Base-by-base conservation (phyloP, 1,140 invertebrate species). In the Drosophila persimilis region DNA sequence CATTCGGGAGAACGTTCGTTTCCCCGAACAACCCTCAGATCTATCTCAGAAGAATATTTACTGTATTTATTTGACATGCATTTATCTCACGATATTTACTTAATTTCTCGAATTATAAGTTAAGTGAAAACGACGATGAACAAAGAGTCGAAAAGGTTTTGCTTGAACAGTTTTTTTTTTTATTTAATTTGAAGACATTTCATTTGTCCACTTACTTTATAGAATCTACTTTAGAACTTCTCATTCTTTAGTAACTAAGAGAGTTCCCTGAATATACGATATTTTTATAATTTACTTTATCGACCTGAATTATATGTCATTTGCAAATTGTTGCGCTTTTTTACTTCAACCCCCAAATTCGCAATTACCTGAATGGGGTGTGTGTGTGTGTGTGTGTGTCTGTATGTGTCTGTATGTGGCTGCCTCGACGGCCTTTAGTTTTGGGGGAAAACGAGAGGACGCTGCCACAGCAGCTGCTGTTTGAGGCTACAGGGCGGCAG, bases 241-340 rank as follows among this genome's bases (percentile, higher is more conserved):
- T 67, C 31, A 67, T 55, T 55, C 63, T 67, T 6, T 67, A 67
- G 31, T 24, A 17, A 48, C 62, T 69, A 56, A 69, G 65, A 47
- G 51, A 75, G 46, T 84, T 59, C 56, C 58, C 70, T 79, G 80
- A 84, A 83, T 78, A 83, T 62, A 72, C 26, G 31, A 15, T 43
- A 54, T 22, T 61, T 61, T 47, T 35, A 57, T 43, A 43, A 56
- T 67, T 56, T 29, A 56, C 62, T 35, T 69, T 35, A 22, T 69
- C 8, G 31, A 17, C 35, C 15, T 69, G 56, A 50, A 67, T 57
- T 69, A 31, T 31, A 43, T 55, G n/a, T 6, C 20, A 50, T 43
- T 63, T n/a, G 58, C 57, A 55, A 56, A 45, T 73, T 55, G 57
- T 48, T 60, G 65, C 24, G 48, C 24, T 48, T 48, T 22, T 45